A percentile compares a stretch with the other conserved stretches of the same genome.
Evolutionary conservation across 1,140 invertebrate genomes (phyloP).

Genomic region (Anoplophora glabripennis): DNA sequence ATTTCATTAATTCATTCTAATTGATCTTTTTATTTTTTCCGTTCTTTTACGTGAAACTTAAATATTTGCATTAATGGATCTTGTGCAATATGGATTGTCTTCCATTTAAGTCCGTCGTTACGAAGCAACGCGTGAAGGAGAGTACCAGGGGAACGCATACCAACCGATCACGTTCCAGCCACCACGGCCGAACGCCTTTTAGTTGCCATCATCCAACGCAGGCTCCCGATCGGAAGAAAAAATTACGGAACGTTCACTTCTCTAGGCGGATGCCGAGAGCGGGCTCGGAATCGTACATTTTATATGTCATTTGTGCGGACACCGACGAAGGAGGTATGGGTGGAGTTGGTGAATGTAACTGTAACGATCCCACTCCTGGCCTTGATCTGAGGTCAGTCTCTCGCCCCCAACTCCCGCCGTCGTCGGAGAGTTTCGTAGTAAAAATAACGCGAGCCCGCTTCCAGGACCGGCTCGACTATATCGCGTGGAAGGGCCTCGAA

Average conservation of each 20-base stretch:
- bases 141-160: neutral
- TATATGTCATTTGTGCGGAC: neutral
- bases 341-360: slow-evolving; percentile 30
- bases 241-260: slow-evolving; percentile 5
- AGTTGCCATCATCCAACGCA: slow-evolving; percentile 6
- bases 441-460: too few relatives aligned
- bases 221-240: neutral
- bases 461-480: too few relatives aligned
- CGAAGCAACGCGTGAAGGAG: neutral
- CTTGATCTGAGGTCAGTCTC: slow-evolving; percentile 28
- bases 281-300: slow-evolving; percentile 2
- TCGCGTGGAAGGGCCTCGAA: too few relatives aligned
- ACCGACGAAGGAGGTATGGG: slow-evolving; percentile 8
- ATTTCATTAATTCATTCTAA: too few relatives aligned
- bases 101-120: too few relatives aligned
- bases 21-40: too few relatives aligned
- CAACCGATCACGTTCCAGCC: neutral
- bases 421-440: too few relatives aligned
- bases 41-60: too few relatives aligned
- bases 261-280: slow-evolving; percentile 1
- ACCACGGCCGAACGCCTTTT: slow-evolving; percentile 2
- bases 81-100: too few relatives aligned
- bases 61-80: too few relatives aligned
- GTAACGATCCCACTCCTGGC: slow-evolving; percentile 28
- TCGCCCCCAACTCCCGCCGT: neutral